A percentile compares a stretch with the other conserved stretches of the same genome.
phyloP scores from a whole-genome alignment of 2,888 invertebrate species.

The Drosophila koepferae region DNA sequence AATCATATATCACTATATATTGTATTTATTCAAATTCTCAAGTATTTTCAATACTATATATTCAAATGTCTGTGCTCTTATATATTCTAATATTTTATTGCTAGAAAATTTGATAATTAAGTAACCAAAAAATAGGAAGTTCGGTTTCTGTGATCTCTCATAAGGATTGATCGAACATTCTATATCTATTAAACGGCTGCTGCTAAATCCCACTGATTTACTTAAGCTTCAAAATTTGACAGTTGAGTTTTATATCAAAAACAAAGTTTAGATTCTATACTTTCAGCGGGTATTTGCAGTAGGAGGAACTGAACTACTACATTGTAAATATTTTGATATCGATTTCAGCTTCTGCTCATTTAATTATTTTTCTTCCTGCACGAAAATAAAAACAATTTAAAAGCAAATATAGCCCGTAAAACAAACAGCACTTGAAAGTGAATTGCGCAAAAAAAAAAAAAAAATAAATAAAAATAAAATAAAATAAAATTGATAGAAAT shows the following conservation, averaged over 20 bases:
- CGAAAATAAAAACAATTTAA: constrained; percentile 46
- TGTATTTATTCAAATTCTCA: too few relatives aligned
- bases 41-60: too few relatives aligned
- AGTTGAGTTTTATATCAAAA: not conserved
- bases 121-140: too few relatives aligned
- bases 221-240: not conserved
- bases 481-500: too few relatives aligned
- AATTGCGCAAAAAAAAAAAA: constrained; percentile 31
- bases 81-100: too few relatives aligned
- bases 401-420: constrained; percentile 42
- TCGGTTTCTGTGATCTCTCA: too few relatives aligned
- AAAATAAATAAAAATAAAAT: not conserved
- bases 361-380: constrained; percentile 21
- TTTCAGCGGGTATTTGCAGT: not conserved
- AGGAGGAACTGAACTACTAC: not conserved
- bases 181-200: too few relatives aligned
- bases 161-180: too few relatives aligned
- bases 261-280: not conserved
- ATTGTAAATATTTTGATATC: not conserved
- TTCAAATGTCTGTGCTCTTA: too few relatives aligned
- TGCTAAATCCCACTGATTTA: too few relatives aligned
- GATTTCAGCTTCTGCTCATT: constrained; percentile 49
- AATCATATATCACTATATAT: too few relatives aligned
- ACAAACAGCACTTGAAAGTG: not conserved
- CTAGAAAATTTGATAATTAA: too few relatives aligned